A percentile compares a stretch with the other conserved stretches of the same genome.
phyloP scores from a whole-genome alignment of 2,113 vertebrate genomes.

The Melozone crissalis region DNA sequence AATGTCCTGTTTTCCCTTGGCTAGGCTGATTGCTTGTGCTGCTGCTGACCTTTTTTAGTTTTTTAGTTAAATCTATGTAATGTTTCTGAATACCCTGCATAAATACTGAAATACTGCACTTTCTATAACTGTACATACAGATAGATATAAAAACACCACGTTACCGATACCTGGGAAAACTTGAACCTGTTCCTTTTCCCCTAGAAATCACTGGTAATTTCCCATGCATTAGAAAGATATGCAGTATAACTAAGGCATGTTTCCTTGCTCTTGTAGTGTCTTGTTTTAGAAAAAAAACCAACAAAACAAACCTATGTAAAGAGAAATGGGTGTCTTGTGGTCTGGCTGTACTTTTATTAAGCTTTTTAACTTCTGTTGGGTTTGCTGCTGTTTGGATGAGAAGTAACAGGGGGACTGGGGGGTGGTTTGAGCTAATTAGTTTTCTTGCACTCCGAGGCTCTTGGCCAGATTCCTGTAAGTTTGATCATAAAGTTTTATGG shows the following conservation, averaged over 20 bases:
- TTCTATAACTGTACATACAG: neutral
- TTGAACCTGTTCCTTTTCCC: neutral
- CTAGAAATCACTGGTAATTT: neutral
- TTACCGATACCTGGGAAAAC: neutral
- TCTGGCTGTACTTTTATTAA: constrained; percentile 55
- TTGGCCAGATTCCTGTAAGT: constrained; percentile 48
- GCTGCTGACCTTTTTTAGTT: neutral
- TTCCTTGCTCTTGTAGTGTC: neutral
- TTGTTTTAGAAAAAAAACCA: neutral
- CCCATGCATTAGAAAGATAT: neutral
- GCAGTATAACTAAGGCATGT: neutral
- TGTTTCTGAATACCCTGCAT: neutral
- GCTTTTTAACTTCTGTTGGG: constrained; percentile 14
- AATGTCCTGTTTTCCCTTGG: neutral
- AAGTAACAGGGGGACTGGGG: neutral
- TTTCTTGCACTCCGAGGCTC: constrained; percentile 48
- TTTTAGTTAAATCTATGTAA: neutral
- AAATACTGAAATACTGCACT: neutral
- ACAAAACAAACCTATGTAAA: neutral
- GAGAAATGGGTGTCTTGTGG: constrained; percentile 24
- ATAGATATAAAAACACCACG: neutral
- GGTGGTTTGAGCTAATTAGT: constrained; percentile 64
- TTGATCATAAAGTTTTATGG: constrained; percentile 48
- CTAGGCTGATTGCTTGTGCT: neutral
- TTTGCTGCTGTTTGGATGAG: constrained; percentile 62